Base-by-base conservation (phyloP, 1,140 invertebrate genomes). In the Aphelenchoides fujianensis region DNA sequence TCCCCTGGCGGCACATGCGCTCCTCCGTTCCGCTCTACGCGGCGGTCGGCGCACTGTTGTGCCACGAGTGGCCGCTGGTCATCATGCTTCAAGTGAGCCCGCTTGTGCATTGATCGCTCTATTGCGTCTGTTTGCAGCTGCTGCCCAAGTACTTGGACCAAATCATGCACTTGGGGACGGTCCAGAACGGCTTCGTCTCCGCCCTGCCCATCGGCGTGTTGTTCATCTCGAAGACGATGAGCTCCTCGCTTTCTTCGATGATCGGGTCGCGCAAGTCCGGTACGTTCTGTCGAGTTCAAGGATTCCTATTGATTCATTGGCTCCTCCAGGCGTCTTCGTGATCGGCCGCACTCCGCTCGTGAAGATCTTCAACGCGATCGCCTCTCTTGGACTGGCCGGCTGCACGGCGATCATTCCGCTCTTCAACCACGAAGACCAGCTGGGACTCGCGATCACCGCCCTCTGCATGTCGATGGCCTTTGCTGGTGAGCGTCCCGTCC, bases 51-150 rank as follows among this genome's bases (percentile, higher is more conserved):
- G 82, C 82, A 41, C 52, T 83, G 1, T 77, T 84, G 27, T 83
- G 82, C 57, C 82, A 83, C 69, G 82, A 83, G 68, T 83, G 73
- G 57, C 82, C 82, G 34, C 63, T 83, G 41, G 82, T 83, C 37
- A 84, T 83, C 48, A 84, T 83, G 81, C 70, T 83, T 12, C 81
- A 82, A 72, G 79, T 79, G 67, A 36, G 16, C 19, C 16, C 36
- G 12, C 23, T 48, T 48, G 41, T 12, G 19, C 3, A 7, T 5
- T 68, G 57, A 54, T 23, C 2, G 57, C 57, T 63, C 23, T 2
- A 5, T 2, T 5, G 28, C 9, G 19, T 16, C 19, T n/a, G 16
- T 16, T 19, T 19, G 63, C 70, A 83, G 69, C 75, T 83, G 16
- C 52, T 83, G 12, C 82, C 82, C 16, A 81, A 76, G 61, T 83